Conservation (phyloP, 2,113 vertebrate genomes). For the Cyanoderma ruficeps region DNA sequence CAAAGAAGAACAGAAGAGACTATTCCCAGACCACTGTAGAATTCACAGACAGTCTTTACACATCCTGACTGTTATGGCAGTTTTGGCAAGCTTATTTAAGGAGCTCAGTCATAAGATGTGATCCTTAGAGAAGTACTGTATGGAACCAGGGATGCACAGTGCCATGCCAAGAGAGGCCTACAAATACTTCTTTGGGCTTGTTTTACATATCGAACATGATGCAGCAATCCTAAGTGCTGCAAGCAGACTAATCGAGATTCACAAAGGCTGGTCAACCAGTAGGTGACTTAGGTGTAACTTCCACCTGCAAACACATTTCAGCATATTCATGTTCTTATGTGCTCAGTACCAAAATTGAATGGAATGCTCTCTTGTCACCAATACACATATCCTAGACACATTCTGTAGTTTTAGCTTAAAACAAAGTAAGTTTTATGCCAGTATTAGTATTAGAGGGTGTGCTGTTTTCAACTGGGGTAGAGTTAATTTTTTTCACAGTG, state of each 20-base stretch:
- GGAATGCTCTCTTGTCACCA: neutral
- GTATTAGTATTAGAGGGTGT: neutral
- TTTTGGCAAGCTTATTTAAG: neutral
- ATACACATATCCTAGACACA: neutral
- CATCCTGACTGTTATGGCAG: neutral
- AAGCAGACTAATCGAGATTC: neutral
- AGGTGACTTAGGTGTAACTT: neutral
- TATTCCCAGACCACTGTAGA: neutral
- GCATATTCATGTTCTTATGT: neutral
- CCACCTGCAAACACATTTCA: neutral
- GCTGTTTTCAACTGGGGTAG: neutral
- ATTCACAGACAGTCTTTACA: neutral
- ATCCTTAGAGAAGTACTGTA: neutral
- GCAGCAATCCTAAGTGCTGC: neutral
- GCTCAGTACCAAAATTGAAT: neutral
- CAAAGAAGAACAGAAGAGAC: neutral
- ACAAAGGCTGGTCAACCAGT: neutral
- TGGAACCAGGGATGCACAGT: neutral
- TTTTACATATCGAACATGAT: neutral
- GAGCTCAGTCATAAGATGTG: rapidly evolving
- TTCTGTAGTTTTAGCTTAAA: neutral
- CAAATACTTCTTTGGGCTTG: neutral
- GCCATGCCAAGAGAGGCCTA: neutral
- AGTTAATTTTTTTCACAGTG: neutral
- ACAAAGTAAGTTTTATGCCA: neutral